A percentile compares a stretch with the other conserved stretches of the same genome.
Conservation (phyloP, 2,113 vertebrate species). For the Trochalopteron elliotii region DNA sequence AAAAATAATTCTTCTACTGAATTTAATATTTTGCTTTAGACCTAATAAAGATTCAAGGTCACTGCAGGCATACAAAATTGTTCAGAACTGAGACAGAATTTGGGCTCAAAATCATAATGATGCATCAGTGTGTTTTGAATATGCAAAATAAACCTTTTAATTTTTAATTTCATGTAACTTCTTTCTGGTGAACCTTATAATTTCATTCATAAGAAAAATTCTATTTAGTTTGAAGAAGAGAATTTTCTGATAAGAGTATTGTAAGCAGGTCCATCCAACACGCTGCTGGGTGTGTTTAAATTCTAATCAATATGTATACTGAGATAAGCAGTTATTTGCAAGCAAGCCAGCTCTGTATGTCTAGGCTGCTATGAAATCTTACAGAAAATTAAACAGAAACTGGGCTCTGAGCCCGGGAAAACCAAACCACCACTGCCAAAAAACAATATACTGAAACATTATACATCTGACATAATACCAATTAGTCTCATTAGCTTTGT, state of each 20-base stretch:
- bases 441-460: neutral
- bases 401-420: conserved; percentile 57
- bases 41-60: neutral
- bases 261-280: neutral
- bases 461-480: conserved; percentile 22
- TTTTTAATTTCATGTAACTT: neutral
- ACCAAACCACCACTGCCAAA: neutral
- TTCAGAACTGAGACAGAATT: neutral
- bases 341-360: neutral
- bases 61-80: neutral
- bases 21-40: neutral
- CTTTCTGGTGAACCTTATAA: neutral
- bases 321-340: neutral
- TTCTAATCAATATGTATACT: neutral
- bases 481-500: conserved; percentile 13
- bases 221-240: neutral
- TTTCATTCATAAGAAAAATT: neutral
- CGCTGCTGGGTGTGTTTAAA: neutral
- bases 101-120: neutral
- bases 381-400: conserved; percentile 64
- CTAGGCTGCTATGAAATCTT: conserved; percentile 29
- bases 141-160: neutral
- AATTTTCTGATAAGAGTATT: neutral
- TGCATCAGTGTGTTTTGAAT: neutral
- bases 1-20: neutral